A percentile compares a stretch with the other conserved stretches of the same genome.
phyloP scores from a whole-genome alignment of 1,140 invertebrate species.

The Drosophila bocki region DNA sequence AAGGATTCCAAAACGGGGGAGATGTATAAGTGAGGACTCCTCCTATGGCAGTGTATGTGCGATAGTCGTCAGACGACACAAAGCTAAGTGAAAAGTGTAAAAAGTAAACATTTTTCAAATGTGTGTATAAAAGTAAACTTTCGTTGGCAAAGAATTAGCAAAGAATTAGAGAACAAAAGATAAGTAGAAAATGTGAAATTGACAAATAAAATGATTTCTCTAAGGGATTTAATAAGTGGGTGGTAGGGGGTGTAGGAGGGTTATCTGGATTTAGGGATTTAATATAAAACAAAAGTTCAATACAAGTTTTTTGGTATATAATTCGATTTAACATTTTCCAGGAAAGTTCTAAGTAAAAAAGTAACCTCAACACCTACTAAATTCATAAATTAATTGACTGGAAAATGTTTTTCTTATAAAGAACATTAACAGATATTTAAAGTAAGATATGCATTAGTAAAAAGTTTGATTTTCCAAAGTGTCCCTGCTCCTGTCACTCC shows the following conservation, averaged over 20 bases:
- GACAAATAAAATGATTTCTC: conserved; percentile 11
- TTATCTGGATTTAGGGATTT: too few species aligned
- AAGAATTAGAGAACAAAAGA: conserved; percentile 15
- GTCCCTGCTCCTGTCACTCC: neutral
- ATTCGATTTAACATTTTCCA: neutral
- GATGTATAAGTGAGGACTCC: conserved; percentile 3
- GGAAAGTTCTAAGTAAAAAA: neutral
- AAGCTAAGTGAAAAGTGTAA: conserved; percentile 49
- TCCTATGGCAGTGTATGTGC: conserved; percentile 27
- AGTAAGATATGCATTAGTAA: neutral
- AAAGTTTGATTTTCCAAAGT: neutral
- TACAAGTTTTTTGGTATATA: too few species aligned
- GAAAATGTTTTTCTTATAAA: neutral
- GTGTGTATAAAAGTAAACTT: conserved; percentile 26
- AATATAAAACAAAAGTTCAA: neutral
- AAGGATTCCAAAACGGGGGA: conserved; percentile 6
- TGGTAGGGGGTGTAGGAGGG: too few species aligned
- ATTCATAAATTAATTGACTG: neutral
- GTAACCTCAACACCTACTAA: too few species aligned
- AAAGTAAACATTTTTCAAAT: conserved; percentile 43
- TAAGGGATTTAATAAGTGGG: conserved; percentile 17
- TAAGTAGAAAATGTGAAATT: conserved; percentile 11
- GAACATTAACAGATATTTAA: neutral
- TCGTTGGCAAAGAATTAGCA: conserved; percentile 22
- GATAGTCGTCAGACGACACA: conserved; percentile 49